Percentiles rank a stretch among this genome's conserved stretches.
phyloP scores from a whole-genome alignment of 1,140 invertebrate genomes.

The Sipha flava region DNA sequence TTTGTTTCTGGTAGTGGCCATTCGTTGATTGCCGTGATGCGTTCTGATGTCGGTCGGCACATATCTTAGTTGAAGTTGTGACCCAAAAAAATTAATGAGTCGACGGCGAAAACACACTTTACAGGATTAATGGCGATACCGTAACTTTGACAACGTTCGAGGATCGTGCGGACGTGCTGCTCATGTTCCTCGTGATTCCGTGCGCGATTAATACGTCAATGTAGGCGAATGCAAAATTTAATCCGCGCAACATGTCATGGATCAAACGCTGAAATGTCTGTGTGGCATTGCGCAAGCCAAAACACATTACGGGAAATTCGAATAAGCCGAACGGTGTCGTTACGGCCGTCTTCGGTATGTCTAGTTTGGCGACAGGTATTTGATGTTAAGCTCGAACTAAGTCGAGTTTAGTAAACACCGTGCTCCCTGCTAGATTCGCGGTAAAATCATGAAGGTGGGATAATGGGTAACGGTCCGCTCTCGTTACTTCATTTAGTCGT shows the following conservation, averaged over 20 bases:
- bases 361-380: not conserved
- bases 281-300: not conserved
- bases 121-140: constrained; percentile 40
- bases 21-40: constrained; percentile 37
- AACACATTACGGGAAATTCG: not conserved
- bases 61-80: constrained; percentile 39
- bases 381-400: not conserved
- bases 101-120: constrained; percentile 40
- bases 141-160: constrained; percentile 39
- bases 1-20: constrained; percentile 35
- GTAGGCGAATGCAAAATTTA: not conserved
- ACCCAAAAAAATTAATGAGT: constrained; percentile 40
- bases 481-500: too few relatives aligned
- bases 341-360: not conserved
- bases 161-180: not conserved
- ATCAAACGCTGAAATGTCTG: too few relatives aligned
- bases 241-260: not conserved
- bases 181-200: constrained; percentile 38
- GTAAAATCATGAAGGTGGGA: too few relatives aligned
- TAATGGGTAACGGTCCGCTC: too few relatives aligned
- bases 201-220: not conserved
- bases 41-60: constrained; percentile 36
- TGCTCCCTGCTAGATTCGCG: not conserved
- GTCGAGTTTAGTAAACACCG: not conserved
- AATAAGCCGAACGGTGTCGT: not conserved